Percentiles rank a stretch among this genome's conserved stretches.
These are phyloP conservation scores for Leptinotarsa tumamoca DNA, from an alignment of 2,888 invertebrate genomes.

Conservation along the genomic window DNA sequence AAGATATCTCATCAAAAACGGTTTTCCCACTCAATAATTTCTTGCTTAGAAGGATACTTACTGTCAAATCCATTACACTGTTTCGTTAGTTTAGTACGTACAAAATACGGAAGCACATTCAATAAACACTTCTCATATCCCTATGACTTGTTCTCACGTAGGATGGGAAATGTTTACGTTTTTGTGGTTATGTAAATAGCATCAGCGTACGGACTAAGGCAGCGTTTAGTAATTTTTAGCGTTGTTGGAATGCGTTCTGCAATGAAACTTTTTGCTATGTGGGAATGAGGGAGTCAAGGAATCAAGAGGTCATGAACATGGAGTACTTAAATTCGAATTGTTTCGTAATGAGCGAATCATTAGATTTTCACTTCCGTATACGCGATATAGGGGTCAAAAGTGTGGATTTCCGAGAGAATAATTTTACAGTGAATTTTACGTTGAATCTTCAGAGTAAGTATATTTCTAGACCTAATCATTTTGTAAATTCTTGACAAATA, in stretches of 20 bases:
- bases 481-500: too few species aligned
- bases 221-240: neutral
- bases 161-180: conserved; percentile 18
- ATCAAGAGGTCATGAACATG: conserved; percentile 15
- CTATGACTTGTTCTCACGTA: conserved; percentile 26
- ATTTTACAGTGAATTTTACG: too few species aligned
- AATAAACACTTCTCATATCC: conserved; percentile 18
- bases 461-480: too few species aligned
- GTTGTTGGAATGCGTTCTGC: neutral
- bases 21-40: conserved; percentile 14
- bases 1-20: neutral
- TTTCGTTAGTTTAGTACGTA: conserved; percentile 12
- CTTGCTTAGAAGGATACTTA: neutral
- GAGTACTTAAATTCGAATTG: conserved; percentile 18
- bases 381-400: neutral
- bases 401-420: too few species aligned
- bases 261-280: conserved; percentile 1
- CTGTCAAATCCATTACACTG: conserved; percentile 14
- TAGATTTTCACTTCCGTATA: conserved; percentile 9
- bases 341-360: conserved; percentile 4
- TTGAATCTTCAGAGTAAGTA: too few species aligned
- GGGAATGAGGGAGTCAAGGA: conserved; percentile 8
- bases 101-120: conserved; percentile 19
- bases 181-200: conserved; percentile 27
- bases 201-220: neutral